These are phyloP conservation scores for Diorhabda carinulata DNA, from an alignment of 1,140 invertebrate species.

Conservation along the genomic window DNA sequence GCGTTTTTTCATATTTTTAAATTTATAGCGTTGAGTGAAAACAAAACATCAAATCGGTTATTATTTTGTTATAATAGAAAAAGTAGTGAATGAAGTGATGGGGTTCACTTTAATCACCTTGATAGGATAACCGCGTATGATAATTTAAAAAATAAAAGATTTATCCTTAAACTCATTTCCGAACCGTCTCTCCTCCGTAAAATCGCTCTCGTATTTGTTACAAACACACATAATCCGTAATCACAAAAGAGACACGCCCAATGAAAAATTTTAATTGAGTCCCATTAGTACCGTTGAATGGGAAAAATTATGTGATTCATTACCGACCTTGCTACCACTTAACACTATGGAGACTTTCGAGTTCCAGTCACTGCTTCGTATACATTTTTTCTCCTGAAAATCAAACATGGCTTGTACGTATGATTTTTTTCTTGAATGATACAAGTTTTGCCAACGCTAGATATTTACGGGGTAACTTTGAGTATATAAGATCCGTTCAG, in stretches of 20 bases:
- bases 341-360: conserved; percentile 11
- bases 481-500: conserved; percentile 22
- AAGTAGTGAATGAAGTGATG: no score
- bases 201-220: no score
- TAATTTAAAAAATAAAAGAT: no score
- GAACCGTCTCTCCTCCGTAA: no score
- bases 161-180: no score
- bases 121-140: no score
- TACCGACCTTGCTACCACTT: conserved; percentile 24
- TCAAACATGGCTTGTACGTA: conserved; percentile 12
- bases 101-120: no score
- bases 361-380: conserved; percentile 16
- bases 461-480: conserved; percentile 12
- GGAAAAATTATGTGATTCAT: background rate
- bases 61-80: no score
- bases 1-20: no score
- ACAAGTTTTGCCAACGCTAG: conserved; percentile 13
- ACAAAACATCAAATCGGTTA: no score
- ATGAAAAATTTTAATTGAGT: background rate
- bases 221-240: background rate
- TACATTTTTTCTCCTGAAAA: conserved; percentile 20
- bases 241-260: conserved; percentile 1
- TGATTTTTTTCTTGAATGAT: conserved; percentile 15
- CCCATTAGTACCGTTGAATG: background rate
- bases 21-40: no score